Conservation (phyloP, 2,113 vertebrate species). For the Pluvianellus socialis region DNA sequence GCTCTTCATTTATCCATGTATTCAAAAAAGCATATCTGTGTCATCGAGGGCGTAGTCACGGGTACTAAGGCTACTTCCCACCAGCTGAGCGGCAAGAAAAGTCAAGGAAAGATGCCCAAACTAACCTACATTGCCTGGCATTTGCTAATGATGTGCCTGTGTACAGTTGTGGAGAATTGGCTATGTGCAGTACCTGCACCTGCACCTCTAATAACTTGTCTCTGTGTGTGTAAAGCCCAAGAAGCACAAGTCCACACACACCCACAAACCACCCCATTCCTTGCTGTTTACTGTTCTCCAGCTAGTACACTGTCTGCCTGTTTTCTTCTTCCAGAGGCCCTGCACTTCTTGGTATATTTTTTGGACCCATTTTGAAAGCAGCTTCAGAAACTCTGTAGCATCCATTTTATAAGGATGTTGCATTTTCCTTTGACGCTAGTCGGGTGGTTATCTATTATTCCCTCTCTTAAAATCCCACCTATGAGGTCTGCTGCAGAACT, state of each 20-base stretch:
- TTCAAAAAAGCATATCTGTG: neutral
- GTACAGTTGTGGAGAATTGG: neutral
- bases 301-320: neutral
- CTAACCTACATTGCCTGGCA: neutral
- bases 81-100: neutral
- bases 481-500: neutral
- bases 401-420: neutral
- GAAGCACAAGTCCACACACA: accelerated
- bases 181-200: neutral
- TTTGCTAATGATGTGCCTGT: neutral
- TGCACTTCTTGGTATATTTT: neutral
- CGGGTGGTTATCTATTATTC: neutral
- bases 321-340: neutral
- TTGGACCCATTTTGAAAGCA: conserved; percentile 4
- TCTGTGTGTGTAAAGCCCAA: neutral
- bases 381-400: neutral
- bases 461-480: neutral
- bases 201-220: neutral
- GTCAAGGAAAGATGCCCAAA: neutral
- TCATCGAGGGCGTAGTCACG: neutral
- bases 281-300: neutral
- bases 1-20: neutral
- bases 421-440: neutral
- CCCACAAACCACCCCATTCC: neutral
- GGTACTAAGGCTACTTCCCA: neutral